Base-by-base conservation (phyloP, 2,888 invertebrate species). In the Dromius quadrimaculatus region DNA sequence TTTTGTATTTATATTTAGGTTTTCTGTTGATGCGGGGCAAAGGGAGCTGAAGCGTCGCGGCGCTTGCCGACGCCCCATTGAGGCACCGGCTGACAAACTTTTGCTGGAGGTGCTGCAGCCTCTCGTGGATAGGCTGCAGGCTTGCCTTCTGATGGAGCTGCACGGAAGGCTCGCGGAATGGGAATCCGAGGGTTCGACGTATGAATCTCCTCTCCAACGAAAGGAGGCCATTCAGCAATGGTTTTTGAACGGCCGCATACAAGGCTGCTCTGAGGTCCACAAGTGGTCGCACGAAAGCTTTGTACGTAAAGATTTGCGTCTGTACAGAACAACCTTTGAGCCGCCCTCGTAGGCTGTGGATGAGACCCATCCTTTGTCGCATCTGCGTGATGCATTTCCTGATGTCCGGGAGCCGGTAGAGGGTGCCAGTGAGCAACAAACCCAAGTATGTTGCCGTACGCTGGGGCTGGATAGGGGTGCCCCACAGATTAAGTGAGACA, bases 251-350 rank as follows among this genome's bases (percentile, higher is more conserved):
- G 1, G 23, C 57, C 15, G 57, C 9, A 32, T 15, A 32, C 11
- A 17, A 2, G 11, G 13, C 8, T 13, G 57, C 6, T 15, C 13
- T 23, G 1, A 32, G 13, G 15, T 57, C 32, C 5, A 13, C 32
- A 4, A 57, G 32, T 1, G 57, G 57, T 3, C 57, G 57, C 13
- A 57, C 57, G 13, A 57, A 57, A 23, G 13, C n/a, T 57, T 57
- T 57, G 32, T 57, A 57, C 6, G 57, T 57, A 4, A 22, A 20
- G 1, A 23, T n/a, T 15, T 57, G 28, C 5, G 6, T 17, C 2
- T 5, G 11, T 23, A 2, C 2, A 15, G 23, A 22, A 32, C 57
- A 57, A 5, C 15, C 15, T 8, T 13, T 5, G 32, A 57, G 13
- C 5, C 57, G 57, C 23, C 11, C 32, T 15, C 32, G 4, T 32